phyloP scores from a whole-genome alignment of 2,797 vertebrate species.

The Platyrinchus mystaceus region DNA sequence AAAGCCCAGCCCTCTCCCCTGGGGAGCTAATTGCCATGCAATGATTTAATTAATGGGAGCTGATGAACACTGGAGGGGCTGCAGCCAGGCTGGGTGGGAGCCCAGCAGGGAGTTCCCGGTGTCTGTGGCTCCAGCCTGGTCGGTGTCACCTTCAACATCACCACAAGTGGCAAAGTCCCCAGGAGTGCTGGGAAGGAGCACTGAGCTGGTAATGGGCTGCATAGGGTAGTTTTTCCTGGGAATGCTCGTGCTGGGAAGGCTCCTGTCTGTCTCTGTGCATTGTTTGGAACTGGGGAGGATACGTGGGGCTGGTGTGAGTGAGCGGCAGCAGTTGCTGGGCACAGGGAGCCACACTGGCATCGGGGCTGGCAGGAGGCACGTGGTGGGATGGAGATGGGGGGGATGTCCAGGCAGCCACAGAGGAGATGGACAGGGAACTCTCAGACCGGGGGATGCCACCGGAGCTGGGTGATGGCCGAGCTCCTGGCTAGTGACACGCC shows the following conservation, averaged over 20 bases:
- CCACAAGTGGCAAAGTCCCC: rapidly evolving
- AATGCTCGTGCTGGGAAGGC: background rate
- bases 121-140: background rate
- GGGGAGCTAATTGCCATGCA: background rate
- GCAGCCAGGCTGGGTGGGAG: background rate
- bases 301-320: rapidly evolving
- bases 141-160: rapidly evolving
- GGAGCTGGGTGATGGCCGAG: background rate
- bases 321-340: rapidly evolving
- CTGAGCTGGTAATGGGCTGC: rapidly evolving
- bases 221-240: rapidly evolving
- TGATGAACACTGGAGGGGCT: background rate
- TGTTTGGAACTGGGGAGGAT: background rate
- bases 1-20: background rate
- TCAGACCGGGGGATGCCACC: rapidly evolving
- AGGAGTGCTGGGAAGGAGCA: rapidly evolving
- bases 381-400: rapidly evolving
- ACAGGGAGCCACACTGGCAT: rapidly evolving
- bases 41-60: background rate
- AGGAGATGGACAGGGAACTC: rapidly evolving
- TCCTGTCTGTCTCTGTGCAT: background rate
- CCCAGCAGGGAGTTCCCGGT: background rate
- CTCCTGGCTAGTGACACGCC: rapidly evolving
- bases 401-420: rapidly evolving
- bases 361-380: rapidly evolving